These are phyloP conservation scores for Allolobophora icterica DNA, from an alignment of 2,888 invertebrate genomes.

Conservation along the genomic window DNA sequence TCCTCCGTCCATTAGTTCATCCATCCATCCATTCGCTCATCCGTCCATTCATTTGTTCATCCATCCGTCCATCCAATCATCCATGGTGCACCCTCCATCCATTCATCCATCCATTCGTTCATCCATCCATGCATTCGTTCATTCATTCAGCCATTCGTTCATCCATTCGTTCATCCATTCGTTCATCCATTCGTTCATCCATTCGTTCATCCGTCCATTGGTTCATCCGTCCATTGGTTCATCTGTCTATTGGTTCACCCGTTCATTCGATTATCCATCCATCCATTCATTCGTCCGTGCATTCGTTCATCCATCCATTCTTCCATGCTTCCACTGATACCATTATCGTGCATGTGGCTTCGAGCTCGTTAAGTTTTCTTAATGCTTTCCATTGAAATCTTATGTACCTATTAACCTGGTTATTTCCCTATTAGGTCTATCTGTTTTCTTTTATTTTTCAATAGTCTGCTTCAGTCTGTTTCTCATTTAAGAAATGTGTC, in stretches of 20 bases:
- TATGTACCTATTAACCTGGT: too few species aligned
- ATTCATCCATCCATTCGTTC: too few species aligned
- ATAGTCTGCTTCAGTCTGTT: conserved; percentile 13
- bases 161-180: too few species aligned
- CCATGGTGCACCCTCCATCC: background rate
- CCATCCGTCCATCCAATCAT: conserved; percentile 34
- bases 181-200: background rate
- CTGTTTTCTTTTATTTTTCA: conserved; percentile 5
- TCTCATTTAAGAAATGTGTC: background rate
- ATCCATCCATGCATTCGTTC: too few species aligned
- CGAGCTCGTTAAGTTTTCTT: background rate
- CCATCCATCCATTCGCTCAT: too few species aligned
- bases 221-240: background rate
- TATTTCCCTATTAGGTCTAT: background rate
- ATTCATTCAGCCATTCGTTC: too few species aligned
- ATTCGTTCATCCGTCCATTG: conserved; percentile 33
- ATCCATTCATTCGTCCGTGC: background rate
- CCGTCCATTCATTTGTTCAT: background rate
- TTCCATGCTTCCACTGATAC: too few species aligned
- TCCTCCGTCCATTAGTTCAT: too few species aligned
- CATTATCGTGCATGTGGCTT: background rate
- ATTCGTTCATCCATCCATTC: background rate
- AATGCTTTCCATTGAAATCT: background rate
- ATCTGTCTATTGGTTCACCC: background rate
- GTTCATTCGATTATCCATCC: too few species aligned